Evolutionary conservation across 2,113 vertebrate genomes (phyloP).

Genomic region (Sclerurus mexicanus): DNA sequence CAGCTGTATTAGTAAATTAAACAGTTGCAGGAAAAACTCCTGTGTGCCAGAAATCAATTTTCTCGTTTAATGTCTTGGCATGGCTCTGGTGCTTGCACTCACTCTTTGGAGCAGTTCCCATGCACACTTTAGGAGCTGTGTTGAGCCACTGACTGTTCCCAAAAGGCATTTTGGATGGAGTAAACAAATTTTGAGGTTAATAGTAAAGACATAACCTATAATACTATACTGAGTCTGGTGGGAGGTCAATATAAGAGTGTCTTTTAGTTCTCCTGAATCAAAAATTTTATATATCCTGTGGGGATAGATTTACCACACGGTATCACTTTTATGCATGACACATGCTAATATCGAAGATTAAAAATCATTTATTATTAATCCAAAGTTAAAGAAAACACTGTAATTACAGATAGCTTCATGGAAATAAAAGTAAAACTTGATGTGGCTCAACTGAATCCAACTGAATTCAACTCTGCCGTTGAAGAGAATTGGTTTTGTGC

Average conservation of each 20-base stretch:
- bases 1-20: background rate
- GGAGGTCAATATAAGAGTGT: background rate
- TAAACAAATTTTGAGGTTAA: background rate
- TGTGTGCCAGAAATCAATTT: background rate
- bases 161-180: background rate
- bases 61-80: background rate
- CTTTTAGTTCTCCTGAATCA: background rate
- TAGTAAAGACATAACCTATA: background rate
- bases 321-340: background rate
- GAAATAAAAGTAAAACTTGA: background rate
- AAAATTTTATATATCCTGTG: background rate
- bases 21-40: background rate
- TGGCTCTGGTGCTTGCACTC: background rate
- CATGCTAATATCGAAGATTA: background rate
- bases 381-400: background rate
- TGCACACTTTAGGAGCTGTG: background rate
- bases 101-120: background rate
- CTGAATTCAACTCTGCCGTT: too few species aligned
- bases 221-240: background rate
- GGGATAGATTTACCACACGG: background rate
- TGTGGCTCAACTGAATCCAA: background rate
- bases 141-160: background rate
- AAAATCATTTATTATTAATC: background rate
- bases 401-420: background rate
- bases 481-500: background rate